Conservation (phyloP, 2,113 vertebrate genomes). For the Solea senegalensis region DNA sequence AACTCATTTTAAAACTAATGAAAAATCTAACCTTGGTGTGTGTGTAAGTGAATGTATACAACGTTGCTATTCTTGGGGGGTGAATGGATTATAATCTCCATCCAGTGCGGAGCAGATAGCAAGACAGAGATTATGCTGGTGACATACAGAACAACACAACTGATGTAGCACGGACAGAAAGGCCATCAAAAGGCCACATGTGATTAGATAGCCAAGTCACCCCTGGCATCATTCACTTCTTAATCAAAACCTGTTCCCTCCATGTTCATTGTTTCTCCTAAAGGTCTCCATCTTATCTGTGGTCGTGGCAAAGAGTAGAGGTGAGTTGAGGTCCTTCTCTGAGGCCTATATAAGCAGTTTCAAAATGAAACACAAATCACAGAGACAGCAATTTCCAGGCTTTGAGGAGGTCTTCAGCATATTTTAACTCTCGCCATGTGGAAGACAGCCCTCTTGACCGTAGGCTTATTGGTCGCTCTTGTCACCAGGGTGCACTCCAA, state of each 20-base stretch:
- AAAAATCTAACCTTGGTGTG: background rate
- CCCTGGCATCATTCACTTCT: conserved; percentile 39
- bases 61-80: conserved; percentile 8
- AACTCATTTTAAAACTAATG: too few relatives aligned
- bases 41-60: background rate
- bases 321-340: conserved; percentile 38
- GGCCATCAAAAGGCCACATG: conserved; percentile 74
- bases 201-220: conserved; percentile 72
- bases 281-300: conserved; percentile 82
- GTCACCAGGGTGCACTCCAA: conserved; percentile 57
- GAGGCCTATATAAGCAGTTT: conserved; percentile 57
- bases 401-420: conserved; percentile 4
- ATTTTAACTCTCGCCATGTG: conserved; percentile 65
- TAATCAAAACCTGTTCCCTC: conserved; percentile 57
- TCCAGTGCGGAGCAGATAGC: conserved; percentile 37
- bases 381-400: conserved; percentile 15
- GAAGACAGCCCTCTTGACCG: conserved; percentile 72
- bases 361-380: conserved; percentile 16
- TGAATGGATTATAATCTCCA: conserved; percentile 52
- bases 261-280: conserved; percentile 72
- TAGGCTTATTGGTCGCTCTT: conserved; percentile 78
- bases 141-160: conserved; percentile 23
- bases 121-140: conserved; percentile 16
- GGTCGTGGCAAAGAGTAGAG: conserved; percentile 26
- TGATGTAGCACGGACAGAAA: conserved; percentile 59